phyloP scores from a whole-genome alignment of 2,888 invertebrate genomes.

The Branchipolynoe longqiensis region DNA sequence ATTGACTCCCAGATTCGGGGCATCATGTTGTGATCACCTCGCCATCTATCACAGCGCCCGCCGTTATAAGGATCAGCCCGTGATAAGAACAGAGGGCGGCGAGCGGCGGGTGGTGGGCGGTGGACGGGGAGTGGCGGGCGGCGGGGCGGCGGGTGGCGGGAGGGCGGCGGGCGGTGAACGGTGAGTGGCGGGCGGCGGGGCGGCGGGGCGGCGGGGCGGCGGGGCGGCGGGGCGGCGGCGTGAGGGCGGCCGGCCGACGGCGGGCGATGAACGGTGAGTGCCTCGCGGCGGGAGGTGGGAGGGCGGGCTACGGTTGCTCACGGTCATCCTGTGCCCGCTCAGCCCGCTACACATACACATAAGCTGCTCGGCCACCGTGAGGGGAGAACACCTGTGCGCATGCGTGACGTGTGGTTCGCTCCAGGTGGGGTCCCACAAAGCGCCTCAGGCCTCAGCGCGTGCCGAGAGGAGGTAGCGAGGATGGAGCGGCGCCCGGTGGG shows the following conservation, averaged over 20 bases:
- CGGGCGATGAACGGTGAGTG: slow-evolving; percentile 1
- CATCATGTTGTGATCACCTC: slow-evolving; percentile 54
- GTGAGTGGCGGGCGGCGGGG: neutral
- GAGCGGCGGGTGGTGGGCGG: neutral
- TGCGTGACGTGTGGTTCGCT: neutral
- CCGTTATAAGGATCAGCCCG: slow-evolving; percentile 46
- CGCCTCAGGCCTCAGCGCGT: neutral
- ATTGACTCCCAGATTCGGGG: slow-evolving; percentile 51
- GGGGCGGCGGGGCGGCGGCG: neutral
- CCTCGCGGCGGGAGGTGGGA: neutral
- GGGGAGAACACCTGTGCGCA: neutral
- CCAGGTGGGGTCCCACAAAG: slow-evolving; percentile 27
- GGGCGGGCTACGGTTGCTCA: neutral
- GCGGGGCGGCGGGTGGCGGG: neutral
- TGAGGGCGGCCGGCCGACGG: neutral
- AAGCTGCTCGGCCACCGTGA: neutral
- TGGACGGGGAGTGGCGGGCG: neutral
- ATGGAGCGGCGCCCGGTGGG: too few relatives aligned
- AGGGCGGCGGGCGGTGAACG: too few relatives aligned
- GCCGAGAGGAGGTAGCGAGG: too few relatives aligned
- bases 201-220: neutral
- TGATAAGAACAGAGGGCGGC: slow-evolving; percentile 1
- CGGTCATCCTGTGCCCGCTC: neutral
- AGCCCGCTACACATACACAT: neutral
- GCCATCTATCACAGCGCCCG: slow-evolving; percentile 36